A percentile compares a stretch with the other conserved stretches of the same genome.
phyloP scores from a whole-genome alignment of 2,797 vertebrate genomes.

The Brachyalestes nurse region DNA sequence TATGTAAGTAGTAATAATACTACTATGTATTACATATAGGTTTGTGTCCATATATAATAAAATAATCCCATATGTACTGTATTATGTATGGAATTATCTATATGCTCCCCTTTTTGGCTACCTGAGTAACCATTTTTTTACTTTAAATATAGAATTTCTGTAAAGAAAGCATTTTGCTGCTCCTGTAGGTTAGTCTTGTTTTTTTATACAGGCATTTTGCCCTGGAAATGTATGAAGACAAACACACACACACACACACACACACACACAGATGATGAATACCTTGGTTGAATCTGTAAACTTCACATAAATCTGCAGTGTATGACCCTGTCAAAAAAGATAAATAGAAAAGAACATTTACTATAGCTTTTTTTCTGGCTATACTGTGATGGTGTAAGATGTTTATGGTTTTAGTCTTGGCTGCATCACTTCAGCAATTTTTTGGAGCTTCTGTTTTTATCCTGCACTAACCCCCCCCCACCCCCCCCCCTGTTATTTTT shows the following conservation, averaged over 20 bases:
- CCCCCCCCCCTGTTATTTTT: background rate
- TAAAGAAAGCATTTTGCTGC: no score
- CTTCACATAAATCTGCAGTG: conserved; percentile 4
- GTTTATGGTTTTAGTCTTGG: background rate
- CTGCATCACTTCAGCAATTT: background rate
- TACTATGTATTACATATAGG: no score
- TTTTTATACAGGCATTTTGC: no score
- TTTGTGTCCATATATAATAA: no score
- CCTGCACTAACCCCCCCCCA: background rate
- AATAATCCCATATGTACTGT: no score
- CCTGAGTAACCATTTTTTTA: no score
- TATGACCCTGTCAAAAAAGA: conserved; percentile 19
- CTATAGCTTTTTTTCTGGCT: background rate
- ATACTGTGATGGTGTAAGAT: background rate
- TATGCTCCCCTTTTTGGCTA: no score
- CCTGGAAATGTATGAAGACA: no score
- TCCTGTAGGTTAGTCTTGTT: no score
- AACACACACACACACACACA: background rate
- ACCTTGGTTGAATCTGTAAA: background rate
- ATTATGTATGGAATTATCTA: no score
- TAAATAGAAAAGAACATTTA: background rate
- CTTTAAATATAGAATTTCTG: no score
- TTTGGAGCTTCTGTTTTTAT: background rate
- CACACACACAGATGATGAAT: conserved; percentile 1
- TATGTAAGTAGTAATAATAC: no score